Evolutionary conservation across 2,888 invertebrate genomes (phyloP), one percentile per base, ranked within the genome.

Genomic region (Cenopis cana): DNA sequence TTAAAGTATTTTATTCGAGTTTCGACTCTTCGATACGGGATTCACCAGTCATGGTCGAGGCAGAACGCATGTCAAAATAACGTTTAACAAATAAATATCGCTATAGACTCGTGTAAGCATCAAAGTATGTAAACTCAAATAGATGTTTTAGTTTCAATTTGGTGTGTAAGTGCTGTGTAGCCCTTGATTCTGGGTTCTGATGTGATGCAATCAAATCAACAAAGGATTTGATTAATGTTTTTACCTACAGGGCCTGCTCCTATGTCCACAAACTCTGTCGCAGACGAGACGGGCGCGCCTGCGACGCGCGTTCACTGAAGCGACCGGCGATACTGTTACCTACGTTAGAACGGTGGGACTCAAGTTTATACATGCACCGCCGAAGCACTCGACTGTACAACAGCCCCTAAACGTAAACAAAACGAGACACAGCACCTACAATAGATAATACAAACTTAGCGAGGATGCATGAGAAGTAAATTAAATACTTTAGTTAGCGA

Each of bases 251-350:
- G 97, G 97, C 89, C 96, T 97, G 94, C 96, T 97, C 92, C 97
- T 97, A 94, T 97, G 97, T 94, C 97, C 97, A 87, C 96, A 97
- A 94, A 97, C 97, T 90, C 95, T 97, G 95, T 96, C 97, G 94
- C 97, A 97, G 95, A 96, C 96, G 87, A 96, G 97, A 87, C 95
- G 97, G 85, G 95, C 96, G 89, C 95, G 96, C 86, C 95, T 97
- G 93, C 95, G 97, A 92, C 95, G 97, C 89, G 97, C 98, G 87
- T 97, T 97, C 94, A 98, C 97, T 89, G 97, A 97, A 94, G 97
- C 97, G 84, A 97, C 97, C 89, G 96, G 96, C 90, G 97, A 97
- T 94, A 97, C 97, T 85, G 95, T 97, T 94, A 96, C 95, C 95
- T 96, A 96, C 96, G 97, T 96, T 94, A 96, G 96, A 96, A 97